phyloP scores from a whole-genome alignment of 2,888 invertebrate genomes.

The Pristionchus entomophagus region DNA sequence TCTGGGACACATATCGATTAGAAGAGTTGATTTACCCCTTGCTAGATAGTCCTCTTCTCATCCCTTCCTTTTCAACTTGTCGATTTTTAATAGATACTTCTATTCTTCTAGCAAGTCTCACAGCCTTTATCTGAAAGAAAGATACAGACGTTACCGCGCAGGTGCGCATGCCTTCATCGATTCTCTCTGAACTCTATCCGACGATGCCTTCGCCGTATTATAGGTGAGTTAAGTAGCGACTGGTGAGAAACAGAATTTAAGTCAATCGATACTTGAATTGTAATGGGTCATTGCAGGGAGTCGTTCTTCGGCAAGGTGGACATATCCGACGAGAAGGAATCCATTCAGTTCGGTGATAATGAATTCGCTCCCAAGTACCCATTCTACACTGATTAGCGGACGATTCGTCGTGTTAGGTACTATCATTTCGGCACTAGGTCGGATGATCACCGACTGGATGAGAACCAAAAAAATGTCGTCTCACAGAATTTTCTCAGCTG shows the following conservation, averaged over 20 bases:
- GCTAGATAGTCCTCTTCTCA: no score
- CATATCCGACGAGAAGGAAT: conserved; percentile 74
- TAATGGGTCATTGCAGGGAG: conserved; percentile 65
- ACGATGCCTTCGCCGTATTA: conserved; percentile 74
- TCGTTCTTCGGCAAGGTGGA: conserved; percentile 71
- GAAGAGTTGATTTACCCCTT: no score
- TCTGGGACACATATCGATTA: no score
- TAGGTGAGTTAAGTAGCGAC: conserved; percentile 56
- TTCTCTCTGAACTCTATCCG: conserved; percentile 75
- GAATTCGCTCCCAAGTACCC: conserved; percentile 75
- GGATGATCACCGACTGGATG: no score
- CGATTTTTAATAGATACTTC: no score
- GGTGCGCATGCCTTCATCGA: conserved; percentile 73
- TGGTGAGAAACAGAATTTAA: no score
- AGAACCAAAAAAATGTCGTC: no score
- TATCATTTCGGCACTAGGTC: no score
- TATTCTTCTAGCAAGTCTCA: no score
- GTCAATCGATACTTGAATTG: background rate
- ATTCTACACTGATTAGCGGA: conserved; percentile 69
- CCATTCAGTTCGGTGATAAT: conserved; percentile 70
- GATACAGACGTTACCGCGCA: background rate
- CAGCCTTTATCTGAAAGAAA: background rate
- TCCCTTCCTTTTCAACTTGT: no score
- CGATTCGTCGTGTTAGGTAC: background rate
- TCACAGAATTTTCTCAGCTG: no score